phyloP scores from a whole-genome alignment of 1,140 invertebrate species.

The Chrysomallon squamiferum region DNA sequence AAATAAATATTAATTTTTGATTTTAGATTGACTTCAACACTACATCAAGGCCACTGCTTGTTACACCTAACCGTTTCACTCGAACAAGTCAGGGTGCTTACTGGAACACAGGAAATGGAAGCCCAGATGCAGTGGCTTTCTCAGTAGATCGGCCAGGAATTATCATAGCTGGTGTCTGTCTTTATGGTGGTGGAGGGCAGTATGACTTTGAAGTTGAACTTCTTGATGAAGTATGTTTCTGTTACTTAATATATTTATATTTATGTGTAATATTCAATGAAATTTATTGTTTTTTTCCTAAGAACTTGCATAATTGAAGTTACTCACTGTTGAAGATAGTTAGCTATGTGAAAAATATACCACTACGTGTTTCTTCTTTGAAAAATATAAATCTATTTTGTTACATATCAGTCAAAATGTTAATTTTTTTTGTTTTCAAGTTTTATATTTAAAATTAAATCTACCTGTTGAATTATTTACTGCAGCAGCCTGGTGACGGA shows the following conservation, averaged over 20 bases:
- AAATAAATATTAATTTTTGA: conserved; percentile 1
- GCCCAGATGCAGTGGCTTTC: conserved; percentile 95
- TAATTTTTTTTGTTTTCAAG: too few relatives aligned
- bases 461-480: background rate
- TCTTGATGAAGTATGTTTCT: conserved; percentile 78
- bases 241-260: too few relatives aligned
- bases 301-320: too few relatives aligned
- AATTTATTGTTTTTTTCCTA: too few relatives aligned
- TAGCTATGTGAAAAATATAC: too few relatives aligned
- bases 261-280: too few relatives aligned
- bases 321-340: too few relatives aligned
- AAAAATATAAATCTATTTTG: too few relatives aligned
- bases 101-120: conserved; percentile 97
- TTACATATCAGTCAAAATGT: too few relatives aligned
- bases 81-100: conserved; percentile 85
- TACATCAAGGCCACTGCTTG: conserved; percentile 69
- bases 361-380: too few relatives aligned
- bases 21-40: conserved; percentile 50
- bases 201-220: conserved; percentile 85
- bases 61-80: conserved; percentile 89
- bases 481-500: conserved; percentile 32
- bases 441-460: too few relatives aligned
- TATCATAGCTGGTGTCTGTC: conserved; percentile 83
- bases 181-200: conserved; percentile 78
- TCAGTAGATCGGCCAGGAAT: conserved; percentile 89